These are phyloP conservation scores for Andrena chrysosceles DNA, from an alignment of 2,888 invertebrate species.

Conservation along the genomic window DNA sequence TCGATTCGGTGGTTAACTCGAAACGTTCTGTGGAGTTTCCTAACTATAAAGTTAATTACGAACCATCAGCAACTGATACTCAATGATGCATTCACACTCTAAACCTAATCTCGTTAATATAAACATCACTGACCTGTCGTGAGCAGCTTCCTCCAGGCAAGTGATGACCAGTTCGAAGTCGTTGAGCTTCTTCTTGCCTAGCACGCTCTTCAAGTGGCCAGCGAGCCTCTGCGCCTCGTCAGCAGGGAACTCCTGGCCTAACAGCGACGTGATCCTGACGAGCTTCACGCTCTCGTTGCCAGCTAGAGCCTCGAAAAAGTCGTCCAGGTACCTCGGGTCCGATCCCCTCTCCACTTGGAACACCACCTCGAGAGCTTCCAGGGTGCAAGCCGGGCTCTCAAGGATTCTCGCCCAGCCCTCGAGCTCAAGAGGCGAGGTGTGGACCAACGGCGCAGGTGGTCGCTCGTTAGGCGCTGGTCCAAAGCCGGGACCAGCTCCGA, in stretches of 20 bases:
- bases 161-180: constrained; percentile 86
- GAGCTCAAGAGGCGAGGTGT: constrained; percentile 85
- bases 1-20: no score
- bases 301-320: constrained; percentile 85
- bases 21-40: no score
- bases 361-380: constrained; percentile 86
- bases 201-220: constrained; percentile 84
- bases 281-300: constrained; percentile 86
- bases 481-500: constrained; percentile 85
- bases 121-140: constrained; percentile 80
- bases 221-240: constrained; percentile 85
- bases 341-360: constrained; percentile 85
- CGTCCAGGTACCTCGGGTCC: constrained; percentile 84
- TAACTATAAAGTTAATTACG: no score
- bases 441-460: constrained; percentile 82
- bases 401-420: constrained; percentile 86
- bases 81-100: no score
- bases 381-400: constrained; percentile 84
- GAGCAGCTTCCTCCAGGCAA: constrained; percentile 86
- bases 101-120: not conserved
- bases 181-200: constrained; percentile 85
- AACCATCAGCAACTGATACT: no score
- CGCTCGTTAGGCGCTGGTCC: constrained; percentile 83
- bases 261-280: constrained; percentile 85
- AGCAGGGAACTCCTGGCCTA: constrained; percentile 86